A percentile compares a stretch with the other conserved stretches of the same genome.
phyloP scores from a whole-genome alignment of 1,140 invertebrate genomes.

The Odontomachus brunneus region DNA sequence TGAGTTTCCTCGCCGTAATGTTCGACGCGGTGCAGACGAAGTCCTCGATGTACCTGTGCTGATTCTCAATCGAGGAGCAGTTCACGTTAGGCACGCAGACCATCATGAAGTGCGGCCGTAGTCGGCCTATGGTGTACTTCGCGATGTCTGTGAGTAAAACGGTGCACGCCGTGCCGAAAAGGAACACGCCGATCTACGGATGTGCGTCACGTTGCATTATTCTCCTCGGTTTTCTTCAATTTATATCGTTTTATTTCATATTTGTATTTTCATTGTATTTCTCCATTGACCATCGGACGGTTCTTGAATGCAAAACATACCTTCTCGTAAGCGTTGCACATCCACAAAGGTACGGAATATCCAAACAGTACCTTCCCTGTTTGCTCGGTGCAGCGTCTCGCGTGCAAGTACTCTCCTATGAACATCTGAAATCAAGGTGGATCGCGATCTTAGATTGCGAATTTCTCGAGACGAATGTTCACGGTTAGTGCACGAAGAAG shows the following conservation, averaged over 20 bases:
- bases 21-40: constrained; percentile 87
- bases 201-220: neutral
- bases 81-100: constrained; percentile 89
- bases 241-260: too few relatives aligned
- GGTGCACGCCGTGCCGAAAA: constrained; percentile 93
- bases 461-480: neutral
- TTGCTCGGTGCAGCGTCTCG: constrained; percentile 83
- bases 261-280: too few relatives aligned
- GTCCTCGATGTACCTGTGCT: constrained; percentile 88
- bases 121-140: constrained; percentile 95
- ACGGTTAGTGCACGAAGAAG: too few relatives aligned
- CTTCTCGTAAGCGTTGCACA: constrained; percentile 90
- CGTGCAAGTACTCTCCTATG: constrained; percentile 87
- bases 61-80: constrained; percentile 86
- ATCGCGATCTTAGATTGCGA: neutral
- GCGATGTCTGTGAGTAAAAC: constrained; percentile 95
- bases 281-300: too few relatives aligned
- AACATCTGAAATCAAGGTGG: constrained; percentile 86
- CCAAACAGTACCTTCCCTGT: constrained; percentile 85
- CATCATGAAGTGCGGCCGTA: constrained; percentile 96
- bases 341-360: constrained; percentile 88
- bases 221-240: too few relatives aligned
- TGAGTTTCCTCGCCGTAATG: constrained; percentile 87
- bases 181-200: constrained; percentile 90
- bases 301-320: constrained; percentile 62